Base-by-base conservation (phyloP, 2,888 invertebrate genomes). In the Aleiodes testaceus region DNA sequence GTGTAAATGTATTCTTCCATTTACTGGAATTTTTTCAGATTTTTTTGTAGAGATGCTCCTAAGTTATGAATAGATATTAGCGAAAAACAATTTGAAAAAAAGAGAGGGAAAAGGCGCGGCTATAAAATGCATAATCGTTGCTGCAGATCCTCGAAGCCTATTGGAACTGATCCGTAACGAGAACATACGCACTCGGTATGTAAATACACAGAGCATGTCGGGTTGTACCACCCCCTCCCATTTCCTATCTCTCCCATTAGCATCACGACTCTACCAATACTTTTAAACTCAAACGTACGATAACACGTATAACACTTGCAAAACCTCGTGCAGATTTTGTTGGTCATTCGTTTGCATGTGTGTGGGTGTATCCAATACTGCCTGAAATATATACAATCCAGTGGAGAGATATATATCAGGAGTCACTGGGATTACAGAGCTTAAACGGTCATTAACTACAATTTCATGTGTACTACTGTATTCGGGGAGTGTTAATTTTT, bases 381-480 rank as follows among this genome's bases (percentile, higher is more conserved):
- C 14, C 36, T 36, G 42, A 63, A 59, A 47, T 61, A 66, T 66
- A 66, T 53, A 52, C 52, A 36, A 36, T 36, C 36, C 36, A 36
- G 36, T 36, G 11, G 36, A 36, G 36, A 36, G 36, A 26, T 52
- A 20, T 68, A 68, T 67, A 68, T 68, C 50, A 67, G 67, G 53
- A 66, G 66, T 49, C 26, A 61, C 7, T 75, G 77, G 80, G 83
- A 81, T 83, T 83, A 83, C 64, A 74, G 70, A 80, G 82, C 82
- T 84, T 82, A 84, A 79, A 78, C 69, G 80, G 76, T 81, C 84
- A 82, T 84, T 84, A 80, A 81, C 79, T 77, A 78, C 78, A 77
- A 78, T 82, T 84, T 84, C 79, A 82, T 80, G 80, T 78, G 70
- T 22, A 73, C 73, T 11, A 36, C 36, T 36, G 36, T 36, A 36